Evolutionary conservation across 2,888 invertebrate genomes (phyloP), one percentile per base, ranked within the genome.

Genomic region (Stenchaetothrips biformis): DNA sequence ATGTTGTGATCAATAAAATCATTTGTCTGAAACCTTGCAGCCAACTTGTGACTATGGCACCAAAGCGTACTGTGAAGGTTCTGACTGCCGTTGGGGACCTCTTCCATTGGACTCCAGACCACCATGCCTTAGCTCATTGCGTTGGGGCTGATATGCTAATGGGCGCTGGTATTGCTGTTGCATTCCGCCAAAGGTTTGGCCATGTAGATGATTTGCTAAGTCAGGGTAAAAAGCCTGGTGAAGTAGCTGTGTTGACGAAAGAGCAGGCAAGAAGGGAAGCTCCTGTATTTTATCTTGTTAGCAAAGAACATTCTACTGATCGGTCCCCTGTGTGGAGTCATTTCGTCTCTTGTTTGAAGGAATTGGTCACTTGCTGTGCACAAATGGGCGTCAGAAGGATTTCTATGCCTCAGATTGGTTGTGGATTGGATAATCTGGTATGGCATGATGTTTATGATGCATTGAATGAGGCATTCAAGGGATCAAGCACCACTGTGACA

Each of bases 71-170:
- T n/a, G n/a, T n/a, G n/a, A n/a, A n/a, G n/a, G n/a, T n/a, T n/a
- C n/a, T n/a, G n/a, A n/a, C n/a, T n/a, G 53, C 53, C 18, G 53
- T 53, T 18, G 53, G 53, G 11, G 53, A 53, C 53, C 53, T 53
- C 53, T 53, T 53, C 4, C 11, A 18, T 11, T 53, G 53, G 53
- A 18, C 53, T 53, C 53, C 53, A 53, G 53, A 53, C 1, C 2
- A 47, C 21, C 67, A 37, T 7, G 48, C 77, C 4, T 48, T 81
- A 9, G 81, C 80, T 3, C 81, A 81, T 18, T 81, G 81, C 37
- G 81, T 81, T 11, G 80, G 74, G n/a, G 78, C 27, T 48, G 81
- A 81, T 25, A 8, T 81, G 3, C 13, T 11, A 7, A 81, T 81
- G 80, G 78, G 80, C 0, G 21, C 47, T 1, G 80, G 81, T 11